Evolutionary conservation across 1,140 invertebrate genomes (phyloP).

Genomic region (Drosophila bifasciata): DNA sequence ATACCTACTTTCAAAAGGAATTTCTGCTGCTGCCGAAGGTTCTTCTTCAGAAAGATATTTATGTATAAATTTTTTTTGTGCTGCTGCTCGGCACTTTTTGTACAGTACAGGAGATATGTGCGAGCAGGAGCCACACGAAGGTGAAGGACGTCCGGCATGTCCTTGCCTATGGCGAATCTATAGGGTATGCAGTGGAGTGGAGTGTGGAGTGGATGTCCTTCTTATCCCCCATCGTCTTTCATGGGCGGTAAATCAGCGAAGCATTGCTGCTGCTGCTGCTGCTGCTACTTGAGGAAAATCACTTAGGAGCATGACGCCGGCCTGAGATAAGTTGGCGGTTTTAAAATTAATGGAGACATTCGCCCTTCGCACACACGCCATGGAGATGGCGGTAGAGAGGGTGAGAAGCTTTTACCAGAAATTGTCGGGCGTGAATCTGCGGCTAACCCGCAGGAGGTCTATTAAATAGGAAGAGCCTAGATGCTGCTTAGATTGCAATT

Average conservation of each 20-base stretch:
- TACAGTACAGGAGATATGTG: neutral
- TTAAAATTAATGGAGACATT: constrained; percentile 76
- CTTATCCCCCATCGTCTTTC: constrained; percentile 13
- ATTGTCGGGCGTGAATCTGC: constrained; percentile 8
- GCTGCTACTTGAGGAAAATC: constrained; percentile 48
- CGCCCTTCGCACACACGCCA: constrained; percentile 26
- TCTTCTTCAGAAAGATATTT: constrained; percentile 44
- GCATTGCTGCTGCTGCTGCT: constrained; percentile 5
- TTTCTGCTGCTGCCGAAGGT: constrained; percentile 34
- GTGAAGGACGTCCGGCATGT: constrained; percentile 56
- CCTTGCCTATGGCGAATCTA: constrained; percentile 48
- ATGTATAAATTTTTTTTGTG: constrained; percentile 46
- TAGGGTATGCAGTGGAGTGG: constrained; percentile 5
- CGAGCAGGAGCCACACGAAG: constrained; percentile 19
- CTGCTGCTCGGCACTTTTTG: neutral
- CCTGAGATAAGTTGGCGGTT: constrained; percentile 73
- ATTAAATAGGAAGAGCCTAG: neutral
- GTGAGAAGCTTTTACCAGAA: constrained; percentile 18
- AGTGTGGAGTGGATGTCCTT: constrained; percentile 35
- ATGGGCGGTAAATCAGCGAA: constrained; percentile 62
- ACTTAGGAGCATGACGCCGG: constrained; percentile 71
- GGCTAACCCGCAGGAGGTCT: too few species aligned
- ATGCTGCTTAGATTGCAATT: constrained; percentile 57
- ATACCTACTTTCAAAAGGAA: constrained; percentile 53
- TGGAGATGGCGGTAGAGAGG: constrained; percentile 11